phyloP scores from a whole-genome alignment of 35 echinoderm and acorn worm genomes.

The Apostichopus californicus region DNA sequence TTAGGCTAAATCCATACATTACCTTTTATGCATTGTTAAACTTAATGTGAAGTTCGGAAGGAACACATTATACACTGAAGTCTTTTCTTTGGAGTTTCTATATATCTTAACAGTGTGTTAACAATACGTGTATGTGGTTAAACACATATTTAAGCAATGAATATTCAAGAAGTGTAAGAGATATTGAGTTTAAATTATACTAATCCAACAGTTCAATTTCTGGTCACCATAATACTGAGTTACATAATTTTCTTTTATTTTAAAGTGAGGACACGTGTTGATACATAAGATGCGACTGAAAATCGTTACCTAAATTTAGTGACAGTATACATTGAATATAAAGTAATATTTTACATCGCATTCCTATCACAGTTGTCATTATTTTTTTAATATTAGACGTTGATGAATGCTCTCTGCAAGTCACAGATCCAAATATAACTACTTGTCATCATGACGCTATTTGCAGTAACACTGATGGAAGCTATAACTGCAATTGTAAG shows the following conservation, averaged over 20 bases:
- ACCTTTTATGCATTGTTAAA: neutral
- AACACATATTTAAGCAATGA: neutral
- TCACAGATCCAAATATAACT: neutral
- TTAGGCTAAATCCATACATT: neutral
- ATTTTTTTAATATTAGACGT: conserved; percentile 1
- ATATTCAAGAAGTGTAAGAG: neutral
- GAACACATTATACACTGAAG: neutral
- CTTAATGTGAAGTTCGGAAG: neutral
- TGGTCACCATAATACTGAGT: neutral
- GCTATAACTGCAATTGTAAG: conserved; percentile 28
- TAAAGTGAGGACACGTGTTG: too few species aligned
- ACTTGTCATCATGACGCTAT: conserved; percentile 20
- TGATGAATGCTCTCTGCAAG: conserved; percentile 27
- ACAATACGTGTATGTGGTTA: neutral
- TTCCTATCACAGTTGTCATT: too few species aligned
- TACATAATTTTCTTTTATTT: neutral
- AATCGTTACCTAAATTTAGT: neutral
- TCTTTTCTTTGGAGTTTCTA: neutral
- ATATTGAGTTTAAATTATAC: neutral
- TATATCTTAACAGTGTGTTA: neutral
- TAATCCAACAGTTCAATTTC: neutral
- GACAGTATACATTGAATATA: neutral
- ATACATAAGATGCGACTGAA: too few species aligned
- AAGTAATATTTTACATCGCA: neutral
- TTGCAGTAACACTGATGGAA: conserved; percentile 26